Base-by-base conservation (phyloP, 2,888 invertebrate species). In the Sussaba pulchella region DNA sequence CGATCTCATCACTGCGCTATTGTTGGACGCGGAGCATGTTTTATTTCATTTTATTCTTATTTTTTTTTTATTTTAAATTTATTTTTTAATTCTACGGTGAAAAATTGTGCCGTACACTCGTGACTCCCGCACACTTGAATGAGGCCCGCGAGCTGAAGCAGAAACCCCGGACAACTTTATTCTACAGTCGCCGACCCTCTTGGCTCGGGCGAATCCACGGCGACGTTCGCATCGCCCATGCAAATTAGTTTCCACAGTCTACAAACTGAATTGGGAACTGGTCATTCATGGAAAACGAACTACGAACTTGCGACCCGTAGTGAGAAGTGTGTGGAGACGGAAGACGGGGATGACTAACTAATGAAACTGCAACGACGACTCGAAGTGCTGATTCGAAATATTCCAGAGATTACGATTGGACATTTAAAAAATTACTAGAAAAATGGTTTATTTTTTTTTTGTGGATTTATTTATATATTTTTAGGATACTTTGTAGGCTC, bases 161-260 rank as follows among this genome's bases (percentile, higher is more conserved):
- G 67, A 67, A 57, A 78, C 50, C 31, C 31, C 39, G 71, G 73
- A 66, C 70, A 79, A 84, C 81, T 82, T 81, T 78, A 79, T 82
- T 84, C 36, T 67, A 64, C 52, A 39, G 59, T 72, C 19, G 47
- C 24, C 10, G 45, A 31, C 24, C n/a, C 43, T 19, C 26, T 43
- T 36, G 17, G 19, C 45, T 41, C 67, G 4, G 31, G 19, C 61
- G 19, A 67, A 17, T 36, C 54, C 10, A 5, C 21, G 31, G 31
- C 21, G 45, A 45, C 69, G 21, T 75, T 63, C 54, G 59, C 78
- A 81, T 81, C 71, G 66, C 12, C 57, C 67, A 82, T 84, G 84
- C 69, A 84, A 83, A 84, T 84, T 82, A 82, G 80, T 84, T 83
- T 80, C n/a, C 66, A 66, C 54, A 84, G 74, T 84, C 83, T 76